Conservation (phyloP, 2,888 invertebrate species). For the Andrena flavipes region DNA sequence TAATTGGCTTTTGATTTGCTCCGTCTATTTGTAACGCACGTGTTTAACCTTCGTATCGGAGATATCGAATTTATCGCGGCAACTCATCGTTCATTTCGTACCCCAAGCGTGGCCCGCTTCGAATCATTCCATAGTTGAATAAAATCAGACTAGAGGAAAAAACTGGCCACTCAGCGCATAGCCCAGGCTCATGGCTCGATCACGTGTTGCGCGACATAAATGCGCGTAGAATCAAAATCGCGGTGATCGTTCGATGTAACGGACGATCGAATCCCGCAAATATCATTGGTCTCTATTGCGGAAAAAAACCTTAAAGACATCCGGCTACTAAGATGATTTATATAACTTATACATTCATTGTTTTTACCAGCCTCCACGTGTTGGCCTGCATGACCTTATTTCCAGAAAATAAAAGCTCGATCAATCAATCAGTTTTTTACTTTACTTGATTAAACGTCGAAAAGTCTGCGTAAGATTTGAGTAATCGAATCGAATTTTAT, state of each 20-base stretch:
- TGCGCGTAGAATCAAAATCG: constrained; percentile 26
- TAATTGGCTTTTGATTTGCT: neutral
- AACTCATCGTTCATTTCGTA: neutral
- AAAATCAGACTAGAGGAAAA: constrained; percentile 3
- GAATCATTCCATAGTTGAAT: constrained; percentile 26
- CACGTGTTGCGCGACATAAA: constrained; percentile 40
- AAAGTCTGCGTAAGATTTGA: too few species aligned
- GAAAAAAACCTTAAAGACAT: too few species aligned
- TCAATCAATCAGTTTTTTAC: too few species aligned
- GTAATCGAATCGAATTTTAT: too few species aligned
- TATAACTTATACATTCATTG: too few species aligned
- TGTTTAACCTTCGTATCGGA: constrained; percentile 13
- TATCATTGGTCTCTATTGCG: too few species aligned
- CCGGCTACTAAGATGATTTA: too few species aligned
- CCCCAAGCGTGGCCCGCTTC: neutral
- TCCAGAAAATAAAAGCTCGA: too few species aligned
- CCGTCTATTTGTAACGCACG: neutral
- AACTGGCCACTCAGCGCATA: constrained; percentile 26
- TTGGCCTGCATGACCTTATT: too few species aligned
- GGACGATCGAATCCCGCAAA: neutral
- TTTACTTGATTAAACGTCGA: too few species aligned
- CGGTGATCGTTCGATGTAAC: neutral
- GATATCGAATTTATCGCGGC: constrained; percentile 16
- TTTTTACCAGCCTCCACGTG: too few species aligned
- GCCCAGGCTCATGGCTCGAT: constrained; percentile 29